Evolutionary conservation across 2,797 vertebrate species (phyloP).

Genomic region (Propithecus perrieri): DNA sequence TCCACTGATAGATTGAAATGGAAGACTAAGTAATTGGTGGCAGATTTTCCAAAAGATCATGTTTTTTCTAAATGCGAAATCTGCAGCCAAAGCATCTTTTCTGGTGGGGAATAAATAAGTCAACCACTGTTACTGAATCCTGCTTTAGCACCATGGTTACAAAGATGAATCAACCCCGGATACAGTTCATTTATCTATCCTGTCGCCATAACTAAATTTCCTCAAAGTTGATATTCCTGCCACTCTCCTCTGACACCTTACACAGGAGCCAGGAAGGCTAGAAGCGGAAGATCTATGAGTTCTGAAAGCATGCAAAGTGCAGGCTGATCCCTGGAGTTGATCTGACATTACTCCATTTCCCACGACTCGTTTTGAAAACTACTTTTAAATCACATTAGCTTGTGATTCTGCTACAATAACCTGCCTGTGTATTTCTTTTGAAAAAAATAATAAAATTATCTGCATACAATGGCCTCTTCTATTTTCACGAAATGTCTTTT

Average conservation of each 20-base stretch:
- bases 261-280: neutral
- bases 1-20: conserved; percentile 1
- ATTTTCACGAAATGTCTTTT: neutral
- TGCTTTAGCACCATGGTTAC: neutral
- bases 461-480: neutral
- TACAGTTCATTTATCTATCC: neutral
- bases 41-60: conserved; percentile 47
- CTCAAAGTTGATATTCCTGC: neutral
- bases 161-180: neutral
- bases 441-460: neutral
- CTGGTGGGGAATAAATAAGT: conserved; percentile 16
- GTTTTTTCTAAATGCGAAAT: conserved; percentile 57
- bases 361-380: neutral
- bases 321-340: neutral
- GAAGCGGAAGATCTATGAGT: neutral
- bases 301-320: neutral
- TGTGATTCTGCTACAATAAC: neutral
- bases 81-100: conserved; percentile 34
- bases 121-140: neutral
- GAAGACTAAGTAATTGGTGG: conserved; percentile 41
- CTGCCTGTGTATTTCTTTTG: neutral
- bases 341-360: neutral
- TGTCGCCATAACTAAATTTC: neutral
- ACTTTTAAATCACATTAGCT: conserved; percentile 21
- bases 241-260: conserved; percentile 32